These are phyloP conservation scores for Danio jaintianensis DNA, from an alignment of 2,797 vertebrate genomes.

Conservation along the genomic window DNA sequence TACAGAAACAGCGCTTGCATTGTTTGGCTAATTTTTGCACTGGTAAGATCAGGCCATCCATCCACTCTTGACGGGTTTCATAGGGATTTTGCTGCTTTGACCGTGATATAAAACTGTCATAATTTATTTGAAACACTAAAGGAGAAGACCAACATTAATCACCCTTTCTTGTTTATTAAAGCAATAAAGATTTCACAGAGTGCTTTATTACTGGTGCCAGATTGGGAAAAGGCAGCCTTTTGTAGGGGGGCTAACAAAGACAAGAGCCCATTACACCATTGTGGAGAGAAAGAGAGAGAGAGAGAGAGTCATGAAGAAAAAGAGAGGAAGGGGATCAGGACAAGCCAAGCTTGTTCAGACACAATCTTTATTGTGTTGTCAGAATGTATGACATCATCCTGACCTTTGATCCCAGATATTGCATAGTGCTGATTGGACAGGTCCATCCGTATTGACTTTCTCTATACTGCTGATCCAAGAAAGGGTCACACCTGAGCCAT, in stretches of 20 bases:
- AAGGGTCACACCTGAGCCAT: slow-evolving; percentile 73
- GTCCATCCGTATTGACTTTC: slow-evolving; percentile 77
- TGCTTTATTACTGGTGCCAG: slow-evolving; percentile 80
- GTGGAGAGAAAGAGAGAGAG: slow-evolving; percentile 25
- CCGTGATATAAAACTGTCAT: slow-evolving; percentile 84
- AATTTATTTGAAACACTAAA: slow-evolving; percentile 86
- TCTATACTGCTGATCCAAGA: slow-evolving; percentile 76
- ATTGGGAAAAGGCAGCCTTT: slow-evolving; percentile 72
- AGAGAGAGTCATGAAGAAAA: slow-evolving; percentile 44
- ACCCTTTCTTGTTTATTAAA: slow-evolving; percentile 85
- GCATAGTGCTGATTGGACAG: slow-evolving; percentile 78
- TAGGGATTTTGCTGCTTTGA: slow-evolving; percentile 79
- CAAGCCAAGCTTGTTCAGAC: slow-evolving; percentile 53
- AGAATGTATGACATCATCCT: slow-evolving; percentile 79
- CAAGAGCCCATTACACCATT: slow-evolving; percentile 60
- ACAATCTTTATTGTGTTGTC: slow-evolving; percentile 72
- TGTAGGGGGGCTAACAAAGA: slow-evolving; percentile 59
- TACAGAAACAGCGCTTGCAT: slow-evolving; percentile 61
- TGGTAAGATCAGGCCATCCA: slow-evolving; percentile 66
- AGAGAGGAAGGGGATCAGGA: slow-evolving; percentile 33
- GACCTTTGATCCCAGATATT: slow-evolving; percentile 73
- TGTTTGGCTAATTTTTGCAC: slow-evolving; percentile 71
- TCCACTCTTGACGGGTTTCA: slow-evolving; percentile 77
- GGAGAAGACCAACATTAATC: slow-evolving; percentile 85
- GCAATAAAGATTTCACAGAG: slow-evolving; percentile 84